Evolutionary conservation across 2,113 vertebrate species (phyloP).

Genomic region (Nansenia antarctica): DNA sequence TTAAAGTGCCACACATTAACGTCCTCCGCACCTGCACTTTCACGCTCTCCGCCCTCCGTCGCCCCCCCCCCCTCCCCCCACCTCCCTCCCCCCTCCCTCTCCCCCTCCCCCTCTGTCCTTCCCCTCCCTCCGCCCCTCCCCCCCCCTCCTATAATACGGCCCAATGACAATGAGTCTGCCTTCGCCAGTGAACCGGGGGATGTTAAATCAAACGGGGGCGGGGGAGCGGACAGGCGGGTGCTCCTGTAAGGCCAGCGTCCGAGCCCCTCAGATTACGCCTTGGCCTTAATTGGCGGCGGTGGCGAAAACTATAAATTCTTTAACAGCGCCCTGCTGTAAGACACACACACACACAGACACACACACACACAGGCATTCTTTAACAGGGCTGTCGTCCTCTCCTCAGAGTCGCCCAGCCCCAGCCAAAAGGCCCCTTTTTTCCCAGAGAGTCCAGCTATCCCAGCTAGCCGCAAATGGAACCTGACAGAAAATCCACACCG

Average conservation of each 20-base stretch:
- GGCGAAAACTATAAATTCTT: slow-evolving; percentile 69
- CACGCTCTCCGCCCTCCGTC: slow-evolving; percentile 65
- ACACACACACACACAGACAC: too few species aligned
- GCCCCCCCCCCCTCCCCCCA: slow-evolving; percentile 19
- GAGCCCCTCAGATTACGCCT: slow-evolving; percentile 65
- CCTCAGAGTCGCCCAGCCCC: slow-evolving; percentile 18
- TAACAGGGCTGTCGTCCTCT: background rate
- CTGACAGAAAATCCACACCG: slow-evolving; percentile 69
- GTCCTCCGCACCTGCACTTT: slow-evolving; percentile 78
- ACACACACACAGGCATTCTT: too few species aligned
- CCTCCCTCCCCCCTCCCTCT: slow-evolving; percentile 1
- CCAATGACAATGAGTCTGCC: slow-evolving; percentile 62
- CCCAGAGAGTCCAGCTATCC: slow-evolving; percentile 48
- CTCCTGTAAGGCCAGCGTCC: slow-evolving; percentile 67
- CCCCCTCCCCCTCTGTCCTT: slow-evolving; percentile 2
- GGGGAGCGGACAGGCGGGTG: slow-evolving; percentile 60
- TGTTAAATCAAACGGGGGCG: slow-evolving; percentile 73
- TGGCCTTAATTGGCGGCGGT: slow-evolving; percentile 71
- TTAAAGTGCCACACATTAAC: slow-evolving; percentile 81
- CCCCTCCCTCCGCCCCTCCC: background rate
- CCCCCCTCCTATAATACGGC: slow-evolving; percentile 46
- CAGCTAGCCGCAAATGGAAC: slow-evolving; percentile 62
- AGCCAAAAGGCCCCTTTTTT: slow-evolving; percentile 37
- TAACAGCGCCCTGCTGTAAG: slow-evolving; percentile 50
- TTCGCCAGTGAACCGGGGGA: slow-evolving; percentile 55